Evolutionary conservation across 2,113 vertebrate species (phyloP).

Genomic region (Halcyon senegalensis): DNA sequence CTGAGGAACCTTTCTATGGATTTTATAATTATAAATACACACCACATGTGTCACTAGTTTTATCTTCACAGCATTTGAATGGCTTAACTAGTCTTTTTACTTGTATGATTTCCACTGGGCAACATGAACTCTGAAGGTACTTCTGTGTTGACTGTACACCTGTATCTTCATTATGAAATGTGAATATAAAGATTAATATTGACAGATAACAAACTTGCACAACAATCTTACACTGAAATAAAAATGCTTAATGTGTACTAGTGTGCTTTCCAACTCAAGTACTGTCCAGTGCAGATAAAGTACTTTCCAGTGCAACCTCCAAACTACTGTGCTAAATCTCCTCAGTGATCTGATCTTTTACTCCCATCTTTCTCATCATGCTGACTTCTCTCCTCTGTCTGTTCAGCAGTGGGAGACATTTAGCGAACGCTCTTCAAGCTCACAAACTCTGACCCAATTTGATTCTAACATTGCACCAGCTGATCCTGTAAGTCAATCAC

Average conservation of each 20-base stretch:
- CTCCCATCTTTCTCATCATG: slow-evolving; percentile 76
- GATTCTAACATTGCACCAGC: slow-evolving; percentile 99
- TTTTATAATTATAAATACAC: background rate
- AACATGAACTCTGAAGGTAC: background rate
- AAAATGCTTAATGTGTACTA: background rate
- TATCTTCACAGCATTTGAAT: background rate
- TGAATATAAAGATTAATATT: background rate
- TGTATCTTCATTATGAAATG: background rate
- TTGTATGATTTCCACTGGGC: background rate
- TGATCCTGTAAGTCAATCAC: slow-evolving; percentile 99
- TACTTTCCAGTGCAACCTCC: slow-evolving; percentile 77
- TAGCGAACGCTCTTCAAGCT: slow-evolving; percentile 99
- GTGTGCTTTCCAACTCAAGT: background rate
- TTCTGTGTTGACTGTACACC: background rate
- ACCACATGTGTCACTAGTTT: background rate
- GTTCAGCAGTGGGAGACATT: slow-evolving; percentile 99
- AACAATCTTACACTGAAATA: background rate
- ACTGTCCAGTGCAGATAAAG: background rate
- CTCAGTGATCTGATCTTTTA: slow-evolving; percentile 76
- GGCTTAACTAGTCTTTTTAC: background rate
- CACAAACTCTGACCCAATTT: slow-evolving; percentile 99
- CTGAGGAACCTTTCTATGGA: background rate
- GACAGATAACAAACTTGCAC: background rate
- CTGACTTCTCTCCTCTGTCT: slow-evolving; percentile 97
- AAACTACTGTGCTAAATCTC: slow-evolving; percentile 74